Conservation (phyloP, 2,113 vertebrate genomes). For the Isichthys henryi region DNA sequence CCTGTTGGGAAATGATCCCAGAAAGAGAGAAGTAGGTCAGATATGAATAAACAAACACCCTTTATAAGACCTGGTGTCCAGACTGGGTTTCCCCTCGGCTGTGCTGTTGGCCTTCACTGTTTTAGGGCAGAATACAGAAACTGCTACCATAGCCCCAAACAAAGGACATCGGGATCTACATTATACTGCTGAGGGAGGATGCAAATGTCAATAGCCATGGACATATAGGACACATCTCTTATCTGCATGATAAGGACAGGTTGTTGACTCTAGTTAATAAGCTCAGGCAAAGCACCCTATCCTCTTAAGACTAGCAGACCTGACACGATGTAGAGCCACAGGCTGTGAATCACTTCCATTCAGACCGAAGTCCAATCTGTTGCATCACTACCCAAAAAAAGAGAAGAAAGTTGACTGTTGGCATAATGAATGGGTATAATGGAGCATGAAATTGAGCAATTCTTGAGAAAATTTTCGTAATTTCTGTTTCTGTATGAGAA, state of each 20-base stretch:
- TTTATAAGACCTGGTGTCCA: background rate
- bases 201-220: background rate
- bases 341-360: background rate
- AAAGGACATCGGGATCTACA: background rate
- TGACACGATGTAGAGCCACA: background rate
- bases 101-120: background rate
- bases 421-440: background rate
- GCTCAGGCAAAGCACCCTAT: background rate
- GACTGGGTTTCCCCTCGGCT: background rate
- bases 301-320: background rate
- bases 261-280: background rate
- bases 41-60: slow-evolving; percentile 12
- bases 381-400: background rate
- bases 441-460: background rate
- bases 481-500: background rate
- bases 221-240: background rate
- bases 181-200: background rate
- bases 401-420: background rate
- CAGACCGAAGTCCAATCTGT: background rate
- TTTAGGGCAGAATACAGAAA: background rate
- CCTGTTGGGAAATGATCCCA: background rate
- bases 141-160: background rate
- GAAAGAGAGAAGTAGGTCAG: background rate
- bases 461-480: background rate
- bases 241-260: background rate